phyloP scores from a whole-genome alignment of 2,888 invertebrate species.

The Encarsia formosa region DNA sequence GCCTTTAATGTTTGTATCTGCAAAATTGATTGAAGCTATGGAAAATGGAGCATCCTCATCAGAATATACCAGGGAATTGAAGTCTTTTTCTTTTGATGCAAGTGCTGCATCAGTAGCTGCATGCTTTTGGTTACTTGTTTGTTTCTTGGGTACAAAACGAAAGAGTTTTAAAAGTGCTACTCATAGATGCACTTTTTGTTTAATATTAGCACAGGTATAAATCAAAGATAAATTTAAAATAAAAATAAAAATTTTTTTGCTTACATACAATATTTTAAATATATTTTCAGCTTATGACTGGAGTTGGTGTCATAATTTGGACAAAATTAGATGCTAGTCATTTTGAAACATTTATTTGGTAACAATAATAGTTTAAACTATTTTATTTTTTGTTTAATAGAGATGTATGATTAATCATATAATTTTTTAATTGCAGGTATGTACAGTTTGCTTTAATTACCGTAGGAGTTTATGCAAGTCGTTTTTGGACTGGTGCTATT shows the following conservation, averaged over 20 bases:
- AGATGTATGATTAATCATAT: background rate
- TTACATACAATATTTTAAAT: conserved; percentile 3
- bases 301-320: conserved; percentile 46
- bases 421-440: conserved; percentile 53
- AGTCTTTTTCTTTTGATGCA: conserved; percentile 77
- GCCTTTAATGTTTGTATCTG: conserved; percentile 92
- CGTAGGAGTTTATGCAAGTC: conserved; percentile 73
- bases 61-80: conserved; percentile 73
- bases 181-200: conserved; percentile 74
- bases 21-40: conserved; percentile 70
- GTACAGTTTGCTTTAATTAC: conserved; percentile 74
- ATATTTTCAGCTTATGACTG: conserved; percentile 35
- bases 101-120: conserved; percentile 75
- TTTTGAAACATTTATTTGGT: conserved; percentile 40
- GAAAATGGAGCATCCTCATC: conserved; percentile 56
- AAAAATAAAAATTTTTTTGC: background rate
- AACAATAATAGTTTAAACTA: conserved; percentile 7
- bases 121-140: conserved; percentile 72
- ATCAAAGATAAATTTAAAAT: background rate
- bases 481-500: conserved; percentile 81
- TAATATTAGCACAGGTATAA: conserved; percentile 75
- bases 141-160: conserved; percentile 62
- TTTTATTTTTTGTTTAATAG: background rate
- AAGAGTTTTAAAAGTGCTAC: conserved; percentile 76
- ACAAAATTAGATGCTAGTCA: conserved; percentile 36